Evolutionary conservation across 1,140 invertebrate species (phyloP), one percentile per base, ranked within the genome.

Genomic region (Protaetia brevitarsis): DNA sequence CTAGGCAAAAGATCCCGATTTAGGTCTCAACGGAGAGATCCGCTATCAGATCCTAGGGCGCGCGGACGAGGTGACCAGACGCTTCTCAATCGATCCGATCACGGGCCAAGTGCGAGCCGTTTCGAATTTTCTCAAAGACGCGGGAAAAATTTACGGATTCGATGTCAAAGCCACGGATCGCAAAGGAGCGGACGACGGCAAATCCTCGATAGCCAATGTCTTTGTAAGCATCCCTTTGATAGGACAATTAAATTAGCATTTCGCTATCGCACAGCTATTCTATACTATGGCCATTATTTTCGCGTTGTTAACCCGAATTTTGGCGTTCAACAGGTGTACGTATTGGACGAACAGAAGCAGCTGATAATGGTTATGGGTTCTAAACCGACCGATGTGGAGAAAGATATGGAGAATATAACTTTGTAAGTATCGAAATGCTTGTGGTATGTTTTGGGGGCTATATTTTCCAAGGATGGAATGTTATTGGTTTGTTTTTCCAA

Each of bases 101-200:
- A 87, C 83, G 19, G 92, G 91, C 4, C 85, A 88, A 70, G 87
- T 94, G 13, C 81, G 89, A n/a, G 85, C 89, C 0, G 83, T 91
- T 16, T 82, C 84, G 3, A 84, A 86, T 29, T 86, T 89, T 66
- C 76, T 81, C 1, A 79, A 84, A 30, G 88, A 91, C 59, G 86
- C 86, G 11, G 89, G 90, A 2, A 81, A 85, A 66, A 87, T 93
- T 31, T 93, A 89, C 72, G 89, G 89, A 2, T 93, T 94, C 73
- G 91, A 94, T 79, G 91, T 94, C n/a, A 92, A 92, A 79, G 92
- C 92, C 3, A 93, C 90, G 0, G 92, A 95, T 74, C 84, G 86
- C 65, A 74, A 81, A 45, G 92, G 92, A 0, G 87, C 87, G 31
- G 87, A 91, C 69, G 88, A 90, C 73, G 92, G 92, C 0, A 85